These are phyloP conservation scores for Plusia festucae DNA, from an alignment of 2,888 invertebrate genomes.

Conservation along the genomic window DNA sequence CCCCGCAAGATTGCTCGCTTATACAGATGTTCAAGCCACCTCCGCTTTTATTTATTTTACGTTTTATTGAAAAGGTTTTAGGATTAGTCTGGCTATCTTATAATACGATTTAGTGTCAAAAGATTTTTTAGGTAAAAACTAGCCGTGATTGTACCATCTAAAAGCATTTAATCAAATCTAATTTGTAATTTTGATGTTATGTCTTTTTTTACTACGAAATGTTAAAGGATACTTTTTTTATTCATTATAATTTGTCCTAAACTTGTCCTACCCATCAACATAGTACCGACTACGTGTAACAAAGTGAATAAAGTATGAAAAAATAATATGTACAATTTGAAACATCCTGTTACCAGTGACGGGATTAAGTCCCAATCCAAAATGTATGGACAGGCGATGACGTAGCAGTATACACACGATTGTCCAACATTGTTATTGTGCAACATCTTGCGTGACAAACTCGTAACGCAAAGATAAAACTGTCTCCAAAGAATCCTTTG, in stretches of 20 bases:
- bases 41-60: constrained; percentile 65
- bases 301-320: not conserved
- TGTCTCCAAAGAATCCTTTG: constrained; percentile 83
- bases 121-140: not conserved
- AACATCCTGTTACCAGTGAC: constrained; percentile 76
- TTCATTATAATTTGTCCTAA: not conserved
- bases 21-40: constrained; percentile 84
- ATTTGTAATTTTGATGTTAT: not conserved
- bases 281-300: not conserved
- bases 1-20: constrained; percentile 87
- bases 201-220: too few relatives aligned
- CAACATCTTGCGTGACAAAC: constrained; percentile 85
- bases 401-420: constrained; percentile 72
- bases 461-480: constrained; percentile 80
- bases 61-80: constrained; percentile 64
- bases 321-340: constrained; percentile 46
- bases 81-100: constrained; percentile 63
- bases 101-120: not conserved
- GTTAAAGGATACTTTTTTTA: too few relatives aligned
- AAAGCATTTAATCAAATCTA: not conserved
- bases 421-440: constrained; percentile 82
- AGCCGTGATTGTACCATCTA: not conserved
- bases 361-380: constrained; percentile 78
- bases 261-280: not conserved
- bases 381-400: constrained; percentile 84